A percentile compares a stretch with the other conserved stretches of the same genome.
Conservation (phyloP, 2,113 vertebrate genomes). For the Clarias macrocephalus region DNA sequence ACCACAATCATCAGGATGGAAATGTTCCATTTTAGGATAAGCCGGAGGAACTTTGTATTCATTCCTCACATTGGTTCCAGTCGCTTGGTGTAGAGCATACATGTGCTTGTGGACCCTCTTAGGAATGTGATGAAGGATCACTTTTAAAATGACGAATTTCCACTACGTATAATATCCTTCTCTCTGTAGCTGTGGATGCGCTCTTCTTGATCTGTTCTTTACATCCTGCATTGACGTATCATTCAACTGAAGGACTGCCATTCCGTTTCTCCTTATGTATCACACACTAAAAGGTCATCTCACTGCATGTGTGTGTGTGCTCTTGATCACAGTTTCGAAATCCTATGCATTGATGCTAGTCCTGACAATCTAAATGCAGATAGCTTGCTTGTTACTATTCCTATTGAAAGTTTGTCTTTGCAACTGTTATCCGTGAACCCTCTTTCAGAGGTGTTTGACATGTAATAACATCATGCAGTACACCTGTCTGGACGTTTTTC, state of each 20-base stretch:
- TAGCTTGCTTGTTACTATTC: not conserved
- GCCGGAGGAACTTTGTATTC: not conserved
- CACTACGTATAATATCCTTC: not conserved
- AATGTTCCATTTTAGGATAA: not conserved
- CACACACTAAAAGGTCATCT: not conserved
- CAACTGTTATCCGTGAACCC: not conserved
- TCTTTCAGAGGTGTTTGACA: not conserved
- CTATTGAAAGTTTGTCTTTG: not conserved
- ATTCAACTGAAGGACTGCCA: not conserved
- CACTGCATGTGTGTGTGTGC: not conserved
- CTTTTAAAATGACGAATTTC: not conserved
- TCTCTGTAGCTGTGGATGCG: not conserved
- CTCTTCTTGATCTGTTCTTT: not conserved
- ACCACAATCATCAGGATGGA: not conserved
- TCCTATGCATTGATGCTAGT: not conserved
- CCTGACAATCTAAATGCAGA: not conserved
- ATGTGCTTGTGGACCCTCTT: too few species aligned
- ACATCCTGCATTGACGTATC: too few species aligned
- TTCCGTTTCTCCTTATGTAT: not conserved
- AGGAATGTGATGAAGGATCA: not conserved
- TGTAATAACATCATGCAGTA: not conserved
- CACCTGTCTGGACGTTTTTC: not conserved
- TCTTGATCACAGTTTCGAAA: not conserved
- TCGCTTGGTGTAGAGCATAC: not conserved
- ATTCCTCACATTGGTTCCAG: not conserved